Percentiles rank a stretch among this genome's conserved stretches.
Conservation (phyloP, 2,888 invertebrate species). For the Athetis lepigone region DNA sequence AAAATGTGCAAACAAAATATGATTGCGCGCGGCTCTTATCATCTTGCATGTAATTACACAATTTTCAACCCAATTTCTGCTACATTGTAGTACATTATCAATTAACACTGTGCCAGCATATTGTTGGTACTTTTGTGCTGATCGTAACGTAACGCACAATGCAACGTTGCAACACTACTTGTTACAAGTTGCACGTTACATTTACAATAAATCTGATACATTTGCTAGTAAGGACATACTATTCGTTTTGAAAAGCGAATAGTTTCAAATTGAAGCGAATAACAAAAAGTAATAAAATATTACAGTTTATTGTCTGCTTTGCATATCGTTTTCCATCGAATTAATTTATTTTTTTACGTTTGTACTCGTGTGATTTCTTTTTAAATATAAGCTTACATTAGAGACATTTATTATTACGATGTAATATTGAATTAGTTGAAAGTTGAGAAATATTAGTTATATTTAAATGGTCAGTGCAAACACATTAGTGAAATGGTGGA, state of each 20-base stretch:
- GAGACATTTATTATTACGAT: slow-evolving; percentile 10
- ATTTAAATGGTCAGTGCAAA: too few species aligned
- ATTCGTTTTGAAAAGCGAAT: background rate
- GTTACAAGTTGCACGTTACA: slow-evolving; percentile 1
- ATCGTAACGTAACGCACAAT: background rate
- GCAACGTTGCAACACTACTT: background rate
- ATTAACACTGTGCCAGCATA: too few species aligned
- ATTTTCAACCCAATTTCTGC: background rate
- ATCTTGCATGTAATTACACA: too few species aligned
- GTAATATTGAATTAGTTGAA: background rate
- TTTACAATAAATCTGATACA: background rate
- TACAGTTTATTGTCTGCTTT: slow-evolving; percentile 32
- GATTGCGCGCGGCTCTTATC: too few species aligned
- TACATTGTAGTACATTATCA: too few species aligned
- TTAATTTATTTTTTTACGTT: slow-evolving; percentile 17
- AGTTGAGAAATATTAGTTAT: slow-evolving; percentile 1
- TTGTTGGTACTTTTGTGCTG: too few species aligned
- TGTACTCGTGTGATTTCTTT: slow-evolving; percentile 13
- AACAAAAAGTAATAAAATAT: slow-evolving; percentile 29
- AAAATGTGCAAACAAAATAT: too few species aligned
- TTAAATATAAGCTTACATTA: background rate
- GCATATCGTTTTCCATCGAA: background rate
- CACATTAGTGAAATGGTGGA: too few species aligned
- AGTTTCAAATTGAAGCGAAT: slow-evolving; percentile 3
- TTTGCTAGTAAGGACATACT: background rate